These are phyloP conservation scores for Unio pictorum DNA, from an alignment of 2,888 invertebrate species.

Conservation along the genomic window DNA sequence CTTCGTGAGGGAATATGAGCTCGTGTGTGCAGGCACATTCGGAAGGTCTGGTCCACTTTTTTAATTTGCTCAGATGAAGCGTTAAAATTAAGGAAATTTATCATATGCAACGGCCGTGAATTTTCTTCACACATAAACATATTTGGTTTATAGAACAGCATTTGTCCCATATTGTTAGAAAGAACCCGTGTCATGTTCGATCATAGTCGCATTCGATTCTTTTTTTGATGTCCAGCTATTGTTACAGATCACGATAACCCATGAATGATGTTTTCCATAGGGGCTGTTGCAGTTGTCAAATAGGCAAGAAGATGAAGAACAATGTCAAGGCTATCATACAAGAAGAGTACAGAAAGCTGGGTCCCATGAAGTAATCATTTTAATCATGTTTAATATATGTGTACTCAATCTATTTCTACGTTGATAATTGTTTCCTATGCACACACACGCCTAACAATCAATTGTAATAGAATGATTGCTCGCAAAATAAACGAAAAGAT, in stretches of 20 bases:
- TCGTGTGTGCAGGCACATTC: too few relatives aligned
- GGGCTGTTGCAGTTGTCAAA: slow-evolving; percentile 4
- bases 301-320: slow-evolving; percentile 2
- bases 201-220: not conserved
- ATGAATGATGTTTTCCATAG: not conserved
- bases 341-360: slow-evolving; percentile 55
- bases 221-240: not conserved
- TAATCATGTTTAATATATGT: too few relatives aligned
- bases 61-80: too few relatives aligned
- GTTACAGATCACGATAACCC: not conserved
- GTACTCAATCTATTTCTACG: not conserved
- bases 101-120: too few relatives aligned
- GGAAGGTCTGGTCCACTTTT: too few relatives aligned
- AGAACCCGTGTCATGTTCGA: too few relatives aligned
- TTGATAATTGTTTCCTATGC: not conserved
- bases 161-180: too few relatives aligned
- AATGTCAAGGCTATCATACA: slow-evolving; percentile 43
- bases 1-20: too few relatives aligned
- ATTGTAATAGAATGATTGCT: not conserved
- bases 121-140: too few relatives aligned
- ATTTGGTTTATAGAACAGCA: too few relatives aligned
- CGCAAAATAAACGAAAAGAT: not conserved
- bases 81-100: not conserved
- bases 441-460: not conserved
- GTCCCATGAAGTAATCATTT: slow-evolving; percentile 53